These are phyloP conservation scores for Bombus confusus DNA, from an alignment of 1,140 invertebrate genomes.

Conservation along the genomic window DNA sequence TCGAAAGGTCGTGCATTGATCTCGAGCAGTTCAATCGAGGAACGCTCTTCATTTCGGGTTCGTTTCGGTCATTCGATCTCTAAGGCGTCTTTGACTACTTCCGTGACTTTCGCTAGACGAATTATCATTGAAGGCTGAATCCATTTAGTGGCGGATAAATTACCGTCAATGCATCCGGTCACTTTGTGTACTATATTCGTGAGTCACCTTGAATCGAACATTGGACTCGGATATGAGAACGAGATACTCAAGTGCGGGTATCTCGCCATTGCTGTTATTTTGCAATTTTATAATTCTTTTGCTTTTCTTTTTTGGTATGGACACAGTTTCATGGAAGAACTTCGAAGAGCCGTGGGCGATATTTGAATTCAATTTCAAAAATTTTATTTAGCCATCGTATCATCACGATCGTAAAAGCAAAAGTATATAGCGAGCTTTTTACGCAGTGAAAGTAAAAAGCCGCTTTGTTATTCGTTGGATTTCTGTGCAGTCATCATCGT, in stretches of 20 bases:
- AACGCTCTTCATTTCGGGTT: not conserved
- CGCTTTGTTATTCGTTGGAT: conserved; percentile 9
- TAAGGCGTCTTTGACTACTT: conserved; percentile 38
- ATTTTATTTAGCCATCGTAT: not conserved
- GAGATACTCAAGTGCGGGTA: conserved; percentile 13
- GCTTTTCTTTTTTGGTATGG: not conserved
- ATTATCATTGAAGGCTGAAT: conserved; percentile 58
- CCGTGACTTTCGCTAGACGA: conserved; percentile 60
- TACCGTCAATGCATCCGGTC: conserved; percentile 60
- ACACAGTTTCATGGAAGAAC: not conserved
- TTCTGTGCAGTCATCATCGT: conserved; percentile 3
- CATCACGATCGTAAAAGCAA: not conserved
- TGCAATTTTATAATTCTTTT: not conserved
- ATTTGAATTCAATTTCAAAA: not conserved
- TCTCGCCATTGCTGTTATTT: not conserved
- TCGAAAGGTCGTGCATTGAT: conserved; percentile 56
- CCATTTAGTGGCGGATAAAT: conserved; percentile 57
- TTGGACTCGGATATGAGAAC: conserved; percentile 43
- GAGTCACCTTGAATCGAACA: conserved; percentile 55
- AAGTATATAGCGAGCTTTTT: not conserved
- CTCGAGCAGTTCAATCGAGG: conserved; percentile 22
- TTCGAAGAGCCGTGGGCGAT: not conserved
- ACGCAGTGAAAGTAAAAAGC: conserved; percentile 35
- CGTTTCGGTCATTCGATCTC: conserved; percentile 15
- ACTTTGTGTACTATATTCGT: conserved; percentile 29